Conservation (phyloP, 53 echinoderm and acorn worm genomes). For the Hippasteria phrygiana region DNA sequence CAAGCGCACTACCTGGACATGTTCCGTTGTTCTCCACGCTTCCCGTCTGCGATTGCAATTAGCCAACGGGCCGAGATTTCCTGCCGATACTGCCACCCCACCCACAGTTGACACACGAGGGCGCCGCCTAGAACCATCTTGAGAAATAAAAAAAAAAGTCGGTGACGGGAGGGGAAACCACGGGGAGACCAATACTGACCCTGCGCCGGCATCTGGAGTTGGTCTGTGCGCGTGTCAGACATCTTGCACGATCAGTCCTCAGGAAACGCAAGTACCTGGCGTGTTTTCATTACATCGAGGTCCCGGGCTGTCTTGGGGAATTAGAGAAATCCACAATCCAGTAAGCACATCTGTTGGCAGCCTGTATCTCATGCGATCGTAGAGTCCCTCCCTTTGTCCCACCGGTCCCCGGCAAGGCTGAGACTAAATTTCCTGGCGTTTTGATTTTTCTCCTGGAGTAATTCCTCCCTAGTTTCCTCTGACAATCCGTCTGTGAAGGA, state of each 20-base stretch:
- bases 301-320: constrained; percentile 31
- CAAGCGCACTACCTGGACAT: constrained; percentile 23
- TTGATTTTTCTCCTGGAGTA: background rate
- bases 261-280: constrained; percentile 26
- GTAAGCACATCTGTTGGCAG: constrained; percentile 45
- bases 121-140: constrained; percentile 44
- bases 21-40: background rate
- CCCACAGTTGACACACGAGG: constrained; percentile 58
- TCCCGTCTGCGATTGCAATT: constrained; percentile 48
- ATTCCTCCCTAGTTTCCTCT: background rate
- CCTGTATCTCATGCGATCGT: constrained; percentile 12
- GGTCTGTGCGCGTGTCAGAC: constrained; percentile 20
- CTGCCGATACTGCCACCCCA: constrained; percentile 65
- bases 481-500: constrained; percentile 21
- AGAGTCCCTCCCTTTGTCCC: background rate
- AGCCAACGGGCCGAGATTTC: constrained; percentile 56
- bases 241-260: background rate
- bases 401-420: constrained; percentile 1
- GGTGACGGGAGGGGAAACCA: background rate
- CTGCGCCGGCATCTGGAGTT: constrained; percentile 16
- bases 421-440: constrained; percentile 37
- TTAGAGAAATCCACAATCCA: background rate
- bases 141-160: constrained; percentile 19
- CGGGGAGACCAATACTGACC: background rate
- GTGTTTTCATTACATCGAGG: constrained; percentile 10